Evolutionary conservation across 2,888 invertebrate species (phyloP), one percentile per base, ranked within the genome.

Genomic region (Cyclophora punctaria): DNA sequence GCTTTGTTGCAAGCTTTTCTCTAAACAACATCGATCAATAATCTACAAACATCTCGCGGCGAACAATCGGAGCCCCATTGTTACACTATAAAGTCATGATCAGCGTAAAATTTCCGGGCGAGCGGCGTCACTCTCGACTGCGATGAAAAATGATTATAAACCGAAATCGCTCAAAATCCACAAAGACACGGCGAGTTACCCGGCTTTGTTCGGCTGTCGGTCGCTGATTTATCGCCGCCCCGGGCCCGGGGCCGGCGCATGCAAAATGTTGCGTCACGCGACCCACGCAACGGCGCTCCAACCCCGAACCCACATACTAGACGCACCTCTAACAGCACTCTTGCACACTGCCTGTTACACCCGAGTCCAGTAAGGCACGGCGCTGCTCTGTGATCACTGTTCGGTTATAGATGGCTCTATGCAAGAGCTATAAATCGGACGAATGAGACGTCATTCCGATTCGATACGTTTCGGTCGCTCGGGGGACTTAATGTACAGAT

Each of bases 401-500:
- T 53, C 53, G 48, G 54, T 56, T 58, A 57, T 62, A 56, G 65
- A 59, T 63, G 58, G 58, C 58, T 49, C 65, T 76, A 60, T 71
- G 76, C 65, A 70, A 62, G 65, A 63, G 73, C 69, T 77, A 83
- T 81, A 85, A 83, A 83, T 83, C 76, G 81, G 74, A 79, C 69
- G 81, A 85, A 85, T 85, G 86, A 87, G 86, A 83, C 80, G 85
- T 87, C 86, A 83, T 74, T 71, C 67, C 74, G 75, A 87, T 87
- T 87, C 83, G 86, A 76, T 75, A 81, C 86, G 86, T 73, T 72
- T 77, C 74, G 75, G 68, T 64, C 57, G 71, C 72, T 73, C 69
- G 79, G 80, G 82, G 82, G 78, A 76, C 66, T 73, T 74, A 72
- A 76, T 78, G 78, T 71, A 76, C 66, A 69, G 75, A 78, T 74